Percentiles rank a stretch among this genome's conserved stretches.
Evolutionary conservation across 2,113 vertebrate genomes (phyloP).

Genomic region (Aramus guarauna): DNA sequence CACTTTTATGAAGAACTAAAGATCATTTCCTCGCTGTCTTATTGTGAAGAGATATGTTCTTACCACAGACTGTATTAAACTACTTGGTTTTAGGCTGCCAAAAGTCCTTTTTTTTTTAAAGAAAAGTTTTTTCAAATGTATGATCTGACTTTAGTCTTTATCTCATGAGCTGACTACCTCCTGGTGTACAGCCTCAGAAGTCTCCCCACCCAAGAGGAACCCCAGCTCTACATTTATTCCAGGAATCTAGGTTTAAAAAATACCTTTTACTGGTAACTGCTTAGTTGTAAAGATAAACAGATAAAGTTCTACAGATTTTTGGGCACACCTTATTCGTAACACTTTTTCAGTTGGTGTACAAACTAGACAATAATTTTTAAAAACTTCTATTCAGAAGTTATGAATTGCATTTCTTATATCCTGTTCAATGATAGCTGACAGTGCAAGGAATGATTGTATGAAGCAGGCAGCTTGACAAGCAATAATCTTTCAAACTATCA

Average conservation of each 20-base stretch:
- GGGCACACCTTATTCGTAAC: neutral
- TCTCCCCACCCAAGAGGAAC: neutral
- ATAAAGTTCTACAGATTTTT: neutral
- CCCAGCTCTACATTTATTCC: neutral
- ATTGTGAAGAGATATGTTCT: neutral
- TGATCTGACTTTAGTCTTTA: neutral
- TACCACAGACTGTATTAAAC: neutral
- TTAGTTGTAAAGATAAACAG: neutral
- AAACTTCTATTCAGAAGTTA: neutral
- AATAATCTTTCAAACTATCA: neutral
- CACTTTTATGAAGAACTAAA: neutral
- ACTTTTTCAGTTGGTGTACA: neutral
- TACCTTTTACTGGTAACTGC: neutral
- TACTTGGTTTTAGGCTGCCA: neutral
- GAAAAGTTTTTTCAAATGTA: accelerated
- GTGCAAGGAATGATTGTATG: neutral
- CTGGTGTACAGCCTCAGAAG: neutral
- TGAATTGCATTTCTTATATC: neutral
- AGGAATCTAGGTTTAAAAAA: neutral
- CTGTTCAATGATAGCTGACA: neutral
- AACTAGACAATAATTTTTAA: neutral
- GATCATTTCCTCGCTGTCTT: neutral
- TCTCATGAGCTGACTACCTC: neutral
- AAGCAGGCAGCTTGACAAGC: neutral
- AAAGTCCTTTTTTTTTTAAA: neutral